phyloP scores from a whole-genome alignment of 2,797 vertebrate species.

The Holocentrus rufus region DNA sequence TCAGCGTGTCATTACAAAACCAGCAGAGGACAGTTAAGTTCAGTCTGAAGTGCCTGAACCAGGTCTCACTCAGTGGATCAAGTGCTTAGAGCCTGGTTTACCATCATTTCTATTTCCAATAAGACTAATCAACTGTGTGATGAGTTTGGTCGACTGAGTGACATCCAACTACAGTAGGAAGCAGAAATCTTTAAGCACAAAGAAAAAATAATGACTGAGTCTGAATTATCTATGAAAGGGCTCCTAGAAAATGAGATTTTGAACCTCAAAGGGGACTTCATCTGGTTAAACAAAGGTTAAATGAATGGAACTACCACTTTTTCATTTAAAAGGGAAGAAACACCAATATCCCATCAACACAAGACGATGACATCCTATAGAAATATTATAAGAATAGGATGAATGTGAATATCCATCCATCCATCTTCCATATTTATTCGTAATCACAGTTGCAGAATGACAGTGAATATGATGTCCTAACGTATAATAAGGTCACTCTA shows the following conservation, averaged over 20 bases:
- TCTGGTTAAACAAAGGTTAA: too few species aligned
- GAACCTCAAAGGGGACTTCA: too few species aligned
- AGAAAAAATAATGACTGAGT: conserved; percentile 22
- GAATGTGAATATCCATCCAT: too few species aligned
- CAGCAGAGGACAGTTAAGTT: conserved; percentile 30
- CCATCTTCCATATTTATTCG: too few species aligned
- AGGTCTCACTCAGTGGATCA: conserved; percentile 31
- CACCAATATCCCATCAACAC: neutral
- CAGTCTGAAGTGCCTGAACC: conserved; percentile 24
- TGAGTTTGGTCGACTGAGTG: conserved; percentile 40
- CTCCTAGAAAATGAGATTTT: too few species aligned
- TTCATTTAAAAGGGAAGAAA: too few species aligned
- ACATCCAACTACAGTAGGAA: conserved; percentile 20
- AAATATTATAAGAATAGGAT: neutral
- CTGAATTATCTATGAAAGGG: neutral
- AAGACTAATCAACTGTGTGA: conserved; percentile 25
- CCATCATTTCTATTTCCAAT: conserved; percentile 39
- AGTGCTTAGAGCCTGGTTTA: conserved; percentile 14
- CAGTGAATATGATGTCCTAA: too few species aligned
- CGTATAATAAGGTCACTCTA: too few species aligned
- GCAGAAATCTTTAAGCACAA: conserved; percentile 9
- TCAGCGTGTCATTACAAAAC: conserved; percentile 41
- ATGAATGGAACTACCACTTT: too few species aligned
- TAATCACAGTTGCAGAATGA: too few species aligned
- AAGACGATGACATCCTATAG: neutral